Base-by-base conservation (phyloP, 2,797 vertebrate genomes). In the Avahi laniger region DNA sequence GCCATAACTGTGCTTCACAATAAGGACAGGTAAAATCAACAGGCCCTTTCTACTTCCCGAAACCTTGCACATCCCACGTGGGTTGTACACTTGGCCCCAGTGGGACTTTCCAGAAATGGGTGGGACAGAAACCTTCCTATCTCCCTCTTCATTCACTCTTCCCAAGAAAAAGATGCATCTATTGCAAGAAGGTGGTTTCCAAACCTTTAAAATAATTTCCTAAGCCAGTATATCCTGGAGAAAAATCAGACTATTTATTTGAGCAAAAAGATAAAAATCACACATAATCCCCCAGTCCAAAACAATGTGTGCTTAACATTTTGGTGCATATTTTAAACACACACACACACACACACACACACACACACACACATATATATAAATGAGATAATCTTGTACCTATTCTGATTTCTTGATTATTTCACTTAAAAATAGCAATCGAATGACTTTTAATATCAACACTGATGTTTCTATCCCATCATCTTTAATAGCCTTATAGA, bases 141-240 rank as follows among this genome's bases (percentile, higher is more conserved):
- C 20, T 92, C 54, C 46, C 17, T 81, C 24, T 83, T 85, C 7
- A 18, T 22, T 46, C 13, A 61, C 15, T 6, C 18, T 69, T 75
- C 33, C 24, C 35, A 84, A 75, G 52, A 54, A 82, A 85, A 87
- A 76, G 57, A 69, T 75, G 41, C n/a, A 84, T 41, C 18, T 52
- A 30, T 81, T 30, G 61, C 17, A 89, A 28, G 46, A 54, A 76
- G 59, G 30, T 69, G n/a, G 28, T 93, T 96, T 96, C 92, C 50
- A 97, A 94, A 75, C 22, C 50, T 92, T 96, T 69, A 92, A 86
- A 96, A 92, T 92, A 70, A 95, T 94, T 84, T 90, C 20, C 69
- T 76, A 78, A 33, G 7, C 28, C 3, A 65, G 13, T 63, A 91
- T 70, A 73, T 57, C 41, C 22, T 84, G 57, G n/a, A 84, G 41